phyloP scores from a whole-genome alignment of 2,888 invertebrate species.

The Cecidostiba fungosa region DNA sequence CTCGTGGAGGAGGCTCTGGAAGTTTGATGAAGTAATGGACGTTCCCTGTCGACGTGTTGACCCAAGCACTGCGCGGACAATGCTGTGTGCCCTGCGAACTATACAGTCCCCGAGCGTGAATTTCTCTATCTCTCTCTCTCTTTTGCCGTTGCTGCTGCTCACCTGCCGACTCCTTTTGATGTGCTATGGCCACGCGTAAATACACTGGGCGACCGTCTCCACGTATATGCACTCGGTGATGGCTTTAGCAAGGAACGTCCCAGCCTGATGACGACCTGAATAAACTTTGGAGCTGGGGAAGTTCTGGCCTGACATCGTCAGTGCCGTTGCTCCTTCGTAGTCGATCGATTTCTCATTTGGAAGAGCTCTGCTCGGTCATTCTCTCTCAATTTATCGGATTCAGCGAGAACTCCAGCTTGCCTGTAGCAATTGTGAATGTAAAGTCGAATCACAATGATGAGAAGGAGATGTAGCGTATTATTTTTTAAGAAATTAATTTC shows the following conservation, averaged over 20 bases:
- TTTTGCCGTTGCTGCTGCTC: slow-evolving; percentile 4
- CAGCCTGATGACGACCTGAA: slow-evolving; percentile 17
- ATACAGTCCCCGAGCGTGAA: background rate
- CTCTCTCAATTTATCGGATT: slow-evolving; percentile 46
- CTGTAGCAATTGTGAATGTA: background rate
- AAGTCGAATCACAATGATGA: background rate
- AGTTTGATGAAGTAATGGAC: slow-evolving; percentile 79
- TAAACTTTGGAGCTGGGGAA: slow-evolving; percentile 33
- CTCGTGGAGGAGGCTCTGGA: slow-evolving; percentile 16
- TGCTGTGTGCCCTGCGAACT: background rate
- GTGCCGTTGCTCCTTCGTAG: slow-evolving; percentile 29
- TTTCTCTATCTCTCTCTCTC: slow-evolving; percentile 24
- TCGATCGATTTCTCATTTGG: slow-evolving; percentile 41
- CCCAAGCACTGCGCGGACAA: slow-evolving; percentile 61
- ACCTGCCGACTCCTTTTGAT: slow-evolving; percentile 5
- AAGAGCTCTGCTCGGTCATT: slow-evolving; percentile 32
- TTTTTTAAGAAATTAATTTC: background rate
- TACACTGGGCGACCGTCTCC: background rate
- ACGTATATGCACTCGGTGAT: background rate
- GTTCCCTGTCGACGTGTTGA: slow-evolving; percentile 78
- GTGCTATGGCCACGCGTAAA: slow-evolving; percentile 4
- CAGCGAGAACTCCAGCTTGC: background rate
- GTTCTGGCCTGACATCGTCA: background rate
- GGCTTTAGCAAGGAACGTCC: background rate
- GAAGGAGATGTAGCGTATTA: background rate